Evolutionary conservation across 2,797 vertebrate species (phyloP).

Genomic region (Rhinichthys osculus): DNA sequence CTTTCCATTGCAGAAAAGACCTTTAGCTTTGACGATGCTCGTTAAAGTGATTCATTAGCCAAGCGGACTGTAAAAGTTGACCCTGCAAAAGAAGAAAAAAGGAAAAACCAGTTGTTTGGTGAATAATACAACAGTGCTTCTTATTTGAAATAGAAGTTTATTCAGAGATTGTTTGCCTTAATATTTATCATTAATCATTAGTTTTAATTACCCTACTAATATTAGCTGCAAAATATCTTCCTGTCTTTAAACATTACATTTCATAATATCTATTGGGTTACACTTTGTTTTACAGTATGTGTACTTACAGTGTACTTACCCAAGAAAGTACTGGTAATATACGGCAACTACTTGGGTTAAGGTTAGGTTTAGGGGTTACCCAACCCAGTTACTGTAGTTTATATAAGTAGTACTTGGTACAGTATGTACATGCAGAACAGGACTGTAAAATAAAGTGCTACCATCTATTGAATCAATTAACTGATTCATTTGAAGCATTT

Average conservation of each 20-base stretch:
- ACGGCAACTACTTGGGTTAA: neutral
- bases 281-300: neutral
- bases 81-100: neutral
- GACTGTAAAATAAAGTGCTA: conserved; percentile 2
- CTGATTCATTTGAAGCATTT: neutral
- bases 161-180: neutral
- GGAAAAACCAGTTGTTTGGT: neutral
- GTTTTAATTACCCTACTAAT: neutral
- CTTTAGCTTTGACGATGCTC: neutral
- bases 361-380: neutral
- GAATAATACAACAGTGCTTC: neutral
- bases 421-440: neutral
- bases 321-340: neutral
- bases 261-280: neutral
- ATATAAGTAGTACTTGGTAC: neutral
- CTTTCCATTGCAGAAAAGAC: conserved; percentile 21
- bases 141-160: neutral
- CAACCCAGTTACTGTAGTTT: neutral
- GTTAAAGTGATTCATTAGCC: conserved; percentile 26
- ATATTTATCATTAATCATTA: neutral
- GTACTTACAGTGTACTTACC: neutral
- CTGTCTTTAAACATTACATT: neutral
- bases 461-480: neutral
- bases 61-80: neutral
- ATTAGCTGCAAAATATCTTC: neutral